phyloP scores from a whole-genome alignment of 2,888 invertebrate genomes.

The Ashinkailepas kermadecensis region DNA sequence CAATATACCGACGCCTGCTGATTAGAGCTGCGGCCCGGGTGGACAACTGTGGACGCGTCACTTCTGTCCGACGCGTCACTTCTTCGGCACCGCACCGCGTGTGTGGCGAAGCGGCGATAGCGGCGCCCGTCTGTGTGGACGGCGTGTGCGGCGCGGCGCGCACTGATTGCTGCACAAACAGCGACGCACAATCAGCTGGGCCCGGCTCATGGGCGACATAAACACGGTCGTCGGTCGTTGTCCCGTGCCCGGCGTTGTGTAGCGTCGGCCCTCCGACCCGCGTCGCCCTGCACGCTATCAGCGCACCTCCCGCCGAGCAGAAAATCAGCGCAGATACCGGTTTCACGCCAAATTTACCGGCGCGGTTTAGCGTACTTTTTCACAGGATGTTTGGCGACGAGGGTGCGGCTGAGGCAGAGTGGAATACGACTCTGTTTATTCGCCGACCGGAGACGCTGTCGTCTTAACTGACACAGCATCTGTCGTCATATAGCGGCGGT shows the following conservation, averaged over 20 bases:
- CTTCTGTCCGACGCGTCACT: too few relatives aligned
- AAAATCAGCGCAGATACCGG: not conserved
- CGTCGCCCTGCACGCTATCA: not conserved
- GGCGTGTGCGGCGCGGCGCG: not conserved
- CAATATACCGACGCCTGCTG: too few relatives aligned
- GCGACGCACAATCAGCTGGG: not conserved
- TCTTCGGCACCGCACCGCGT: not conserved
- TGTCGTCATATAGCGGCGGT: too few relatives aligned
- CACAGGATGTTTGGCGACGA: not conserved
- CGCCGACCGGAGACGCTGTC: too few relatives aligned
- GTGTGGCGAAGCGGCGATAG: not conserved
- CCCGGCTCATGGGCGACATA: not conserved
- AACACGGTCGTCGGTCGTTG: not conserved
- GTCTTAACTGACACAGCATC: too few relatives aligned
- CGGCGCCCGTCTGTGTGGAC: not conserved
- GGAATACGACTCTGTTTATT: too few relatives aligned
- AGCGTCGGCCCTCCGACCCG: not conserved
- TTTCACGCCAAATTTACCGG: conserved; percentile 7
- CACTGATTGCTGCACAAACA: not conserved
- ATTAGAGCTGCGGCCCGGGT: too few relatives aligned
- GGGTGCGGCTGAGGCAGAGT: too few relatives aligned
- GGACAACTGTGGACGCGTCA: too few relatives aligned
- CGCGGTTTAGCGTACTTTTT: not conserved
- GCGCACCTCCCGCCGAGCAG: not conserved
- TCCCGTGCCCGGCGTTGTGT: not conserved